These are phyloP conservation scores for Lasiurus borealis DNA, from an alignment of 2,113 vertebrate species.

Conservation along the genomic window DNA sequence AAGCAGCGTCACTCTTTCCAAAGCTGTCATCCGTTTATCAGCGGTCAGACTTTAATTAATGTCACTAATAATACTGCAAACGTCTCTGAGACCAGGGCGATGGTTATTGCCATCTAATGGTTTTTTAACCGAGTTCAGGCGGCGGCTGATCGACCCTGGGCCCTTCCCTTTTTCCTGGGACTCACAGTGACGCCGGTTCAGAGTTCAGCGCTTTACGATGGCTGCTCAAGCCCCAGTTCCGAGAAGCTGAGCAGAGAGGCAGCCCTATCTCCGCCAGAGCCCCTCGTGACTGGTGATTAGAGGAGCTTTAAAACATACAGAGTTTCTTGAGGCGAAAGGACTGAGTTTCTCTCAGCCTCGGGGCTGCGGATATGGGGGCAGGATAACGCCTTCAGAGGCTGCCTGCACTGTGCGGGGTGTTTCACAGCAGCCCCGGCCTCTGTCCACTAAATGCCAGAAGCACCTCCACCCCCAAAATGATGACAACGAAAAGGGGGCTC, in stretches of 20 bases:
- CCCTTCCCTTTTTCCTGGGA: slow-evolving; percentile 42
- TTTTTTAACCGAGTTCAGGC: slow-evolving; percentile 66
- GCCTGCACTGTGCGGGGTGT: not conserved
- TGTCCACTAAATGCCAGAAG: not conserved
- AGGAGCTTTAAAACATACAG: not conserved
- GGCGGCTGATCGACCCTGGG: slow-evolving; percentile 17
- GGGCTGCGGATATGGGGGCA: not conserved
- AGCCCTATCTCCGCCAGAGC: not conserved
- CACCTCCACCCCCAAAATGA: not conserved
- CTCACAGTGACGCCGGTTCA: slow-evolving; percentile 56
- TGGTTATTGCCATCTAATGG: slow-evolving; percentile 17
- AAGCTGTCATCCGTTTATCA: slow-evolving; percentile 74
- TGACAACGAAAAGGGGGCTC: not conserved
- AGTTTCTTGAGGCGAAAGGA: slow-evolving; percentile 26
- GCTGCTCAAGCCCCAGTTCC: slow-evolving; percentile 53
- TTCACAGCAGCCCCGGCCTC: not conserved
- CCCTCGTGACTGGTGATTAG: slow-evolving; percentile 25
- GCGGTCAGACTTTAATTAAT: slow-evolving; percentile 79
- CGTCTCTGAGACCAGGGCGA: slow-evolving; percentile 49
- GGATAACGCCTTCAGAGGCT: not conserved
- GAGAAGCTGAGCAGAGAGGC: slow-evolving; percentile 21
- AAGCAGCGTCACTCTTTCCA: slow-evolving; percentile 60
- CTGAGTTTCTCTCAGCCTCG: not conserved
- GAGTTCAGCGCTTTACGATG: slow-evolving; percentile 52
- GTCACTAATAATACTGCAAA: slow-evolving; percentile 72